Percentiles rank a stretch among this genome's conserved stretches.
Conservation (phyloP, 1,140 invertebrate genomes). For the Drosophila repleta region DNA sequence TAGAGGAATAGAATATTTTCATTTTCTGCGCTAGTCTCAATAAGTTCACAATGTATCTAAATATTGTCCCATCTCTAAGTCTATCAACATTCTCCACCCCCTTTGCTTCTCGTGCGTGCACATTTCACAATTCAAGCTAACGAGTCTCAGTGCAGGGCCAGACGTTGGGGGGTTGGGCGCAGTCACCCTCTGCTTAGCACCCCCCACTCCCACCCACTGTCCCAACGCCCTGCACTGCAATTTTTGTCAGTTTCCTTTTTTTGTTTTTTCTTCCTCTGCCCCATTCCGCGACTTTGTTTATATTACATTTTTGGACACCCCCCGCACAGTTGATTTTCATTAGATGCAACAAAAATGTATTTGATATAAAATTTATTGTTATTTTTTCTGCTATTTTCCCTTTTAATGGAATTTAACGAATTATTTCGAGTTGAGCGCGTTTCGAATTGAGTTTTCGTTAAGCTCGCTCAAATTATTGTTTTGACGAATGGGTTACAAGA, state of each 20-base stretch:
- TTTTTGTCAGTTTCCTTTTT: slow-evolving; percentile 25
- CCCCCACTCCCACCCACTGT: background rate
- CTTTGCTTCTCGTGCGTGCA: slow-evolving; percentile 64
- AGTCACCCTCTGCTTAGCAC: background rate
- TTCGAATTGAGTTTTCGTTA: slow-evolving; percentile 45
- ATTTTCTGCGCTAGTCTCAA: background rate
- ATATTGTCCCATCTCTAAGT: slow-evolving; percentile 29
- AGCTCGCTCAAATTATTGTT: slow-evolving; percentile 32
- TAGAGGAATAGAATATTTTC: no score
- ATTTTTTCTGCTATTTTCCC: slow-evolving; percentile 16
- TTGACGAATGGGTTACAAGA: slow-evolving; percentile 34
- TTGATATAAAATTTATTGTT: slow-evolving; percentile 45
- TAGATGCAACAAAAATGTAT: slow-evolving; percentile 69
- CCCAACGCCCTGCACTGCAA: slow-evolving; percentile 58
- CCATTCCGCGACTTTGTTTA: slow-evolving; percentile 43
- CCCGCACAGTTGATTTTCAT: slow-evolving; percentile 59
- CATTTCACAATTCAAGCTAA: slow-evolving; percentile 77
- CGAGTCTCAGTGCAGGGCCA: slow-evolving; percentile 41
- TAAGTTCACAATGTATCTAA: background rate
- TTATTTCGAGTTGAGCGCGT: slow-evolving; percentile 61
- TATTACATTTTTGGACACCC: slow-evolving; percentile 65
- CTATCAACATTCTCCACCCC: background rate
- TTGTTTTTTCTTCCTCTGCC: background rate
- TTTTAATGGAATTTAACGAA: slow-evolving; percentile 35
- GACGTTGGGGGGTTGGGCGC: background rate